Conservation (phyloP, 1,140 invertebrate genomes). For the Cydia amplana region DNA sequence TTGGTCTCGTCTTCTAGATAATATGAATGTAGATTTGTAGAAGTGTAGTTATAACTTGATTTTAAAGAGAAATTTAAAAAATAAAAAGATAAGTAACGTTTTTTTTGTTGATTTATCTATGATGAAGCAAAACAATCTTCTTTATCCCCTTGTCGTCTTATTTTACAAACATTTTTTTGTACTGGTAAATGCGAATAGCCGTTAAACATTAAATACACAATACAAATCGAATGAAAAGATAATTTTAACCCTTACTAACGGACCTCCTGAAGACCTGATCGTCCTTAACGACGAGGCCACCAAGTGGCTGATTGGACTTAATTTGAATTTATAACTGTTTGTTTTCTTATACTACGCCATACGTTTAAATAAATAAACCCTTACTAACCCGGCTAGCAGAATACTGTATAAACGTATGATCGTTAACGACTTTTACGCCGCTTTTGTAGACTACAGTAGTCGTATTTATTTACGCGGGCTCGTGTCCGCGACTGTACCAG, state of each 20-base stretch:
- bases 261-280: too few relatives aligned
- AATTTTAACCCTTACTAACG: too few relatives aligned
- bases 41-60: not conserved
- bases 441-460: not conserved
- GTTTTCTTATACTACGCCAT: too few relatives aligned
- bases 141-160: too few relatives aligned
- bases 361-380: too few relatives aligned
- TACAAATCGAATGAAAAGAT: not conserved
- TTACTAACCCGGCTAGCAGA: not conserved
- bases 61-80: not conserved
- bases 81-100: not conserved
- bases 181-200: too few relatives aligned
- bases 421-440: not conserved
- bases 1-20: not conserved
- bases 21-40: not conserved
- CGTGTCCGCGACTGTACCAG: slow-evolving; percentile 49
- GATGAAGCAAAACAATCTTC: too few relatives aligned
- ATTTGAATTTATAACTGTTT: too few relatives aligned
- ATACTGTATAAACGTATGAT: not conserved
- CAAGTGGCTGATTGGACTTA: too few relatives aligned
- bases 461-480: slow-evolving; percentile 12
- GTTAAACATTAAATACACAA: not conserved
- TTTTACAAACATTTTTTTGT: too few relatives aligned
- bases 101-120: not conserved
- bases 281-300: too few relatives aligned